Evolutionary conservation across 2,797 vertebrate genomes (phyloP), one percentile per base, ranked within the genome.

Genomic region (Bradypus variegatus): DNA sequence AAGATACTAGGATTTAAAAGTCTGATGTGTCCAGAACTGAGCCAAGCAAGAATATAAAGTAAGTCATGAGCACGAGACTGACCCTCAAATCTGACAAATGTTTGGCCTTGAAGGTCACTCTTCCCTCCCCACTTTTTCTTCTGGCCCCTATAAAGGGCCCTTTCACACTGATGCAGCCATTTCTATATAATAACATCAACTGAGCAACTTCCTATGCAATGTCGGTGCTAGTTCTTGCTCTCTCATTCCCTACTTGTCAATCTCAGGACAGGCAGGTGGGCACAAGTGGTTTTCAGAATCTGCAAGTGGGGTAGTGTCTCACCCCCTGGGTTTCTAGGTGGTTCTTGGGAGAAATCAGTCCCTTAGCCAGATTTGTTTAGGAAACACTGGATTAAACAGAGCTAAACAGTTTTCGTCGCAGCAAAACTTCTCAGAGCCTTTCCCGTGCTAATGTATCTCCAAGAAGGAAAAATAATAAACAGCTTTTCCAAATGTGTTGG

Each of bases 1-100:
- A 67, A 64, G 36, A 83, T 55, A n/a, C 48, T 23, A 83, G 86
- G 88, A 75, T 93, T 70, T 85, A 62, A 90, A 87, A 84, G 50
- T 77, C 76, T 64, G 31, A 88, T 55, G 33, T 72, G 33, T 69
- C 84, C 45, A 79, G 78, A 62, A 90, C 29, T 5, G 10, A 91
- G 36, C 55, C 58, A 60, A 64, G 10, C 50, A 70, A 82, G 45
- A 90, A 78, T 8, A 31, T 80, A 53, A 90, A 85, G 45, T 81
- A 69, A 76, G 65, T 78, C 60, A 21, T 5, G 29, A 33, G 27
- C 58, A 67, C 23, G 55, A 77, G 62, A 72, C 23, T 58, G 60
- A n/a, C 65, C 48, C 41, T 92, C 78, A 62, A 55, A 18, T 65
- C 50, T 73, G 75, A 50, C 91, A 55, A 33, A 19, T 10, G 7